Base-by-base conservation (phyloP, 1,140 invertebrate genomes). In the Spodoptera frugiperda region DNA sequence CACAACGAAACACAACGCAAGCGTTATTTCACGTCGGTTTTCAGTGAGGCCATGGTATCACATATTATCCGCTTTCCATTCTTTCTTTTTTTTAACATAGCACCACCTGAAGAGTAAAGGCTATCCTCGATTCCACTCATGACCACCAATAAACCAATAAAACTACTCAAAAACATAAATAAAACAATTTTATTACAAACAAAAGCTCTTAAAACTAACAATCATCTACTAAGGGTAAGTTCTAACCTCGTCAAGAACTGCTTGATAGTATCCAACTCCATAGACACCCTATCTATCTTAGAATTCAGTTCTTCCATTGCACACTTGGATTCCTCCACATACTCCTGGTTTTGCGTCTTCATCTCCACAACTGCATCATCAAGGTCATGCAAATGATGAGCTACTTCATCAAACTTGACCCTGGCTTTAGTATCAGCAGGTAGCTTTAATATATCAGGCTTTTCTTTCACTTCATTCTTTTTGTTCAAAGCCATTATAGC, bases 241-340 rank as follows among this genome's bases (percentile, higher is more conserved):
- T 93, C 91, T 59, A 93, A 78, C 80, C 89, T 87, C 30, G 71
- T 77, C 72, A 93, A 86, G 78, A 91, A 87, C 19, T 85, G 78
- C 76, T 93, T 93, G 11, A 92, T 89, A 8, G 70, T 78, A 75
- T 89, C 87, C n/a, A 93, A 85, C 78, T 92, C 91, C 67, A 89
- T 67, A 8, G 86, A 83, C 67, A 93, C 86, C 78, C 92, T 87
- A 74, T 92, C 88, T 51, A 93, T 84, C 81, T 89, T 92, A 1
- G 87, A 83, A 79, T 91, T 90, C 21, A 93, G 59, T 21, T 80
- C 76, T 5, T 91, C 87, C n/a, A 91, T 68, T 8, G 84, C 77
- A n/a, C 65, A 73, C 25, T 85, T 89, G 6, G 85, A 75, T 30
- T 87, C 83, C 68, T 91, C 82, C 15, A 77, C 76, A 39, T 83